Evolutionary conservation across 37 sponge, comb jelly and placozoan species (phyloP).

Genomic region (Beroe forskalii): DNA sequence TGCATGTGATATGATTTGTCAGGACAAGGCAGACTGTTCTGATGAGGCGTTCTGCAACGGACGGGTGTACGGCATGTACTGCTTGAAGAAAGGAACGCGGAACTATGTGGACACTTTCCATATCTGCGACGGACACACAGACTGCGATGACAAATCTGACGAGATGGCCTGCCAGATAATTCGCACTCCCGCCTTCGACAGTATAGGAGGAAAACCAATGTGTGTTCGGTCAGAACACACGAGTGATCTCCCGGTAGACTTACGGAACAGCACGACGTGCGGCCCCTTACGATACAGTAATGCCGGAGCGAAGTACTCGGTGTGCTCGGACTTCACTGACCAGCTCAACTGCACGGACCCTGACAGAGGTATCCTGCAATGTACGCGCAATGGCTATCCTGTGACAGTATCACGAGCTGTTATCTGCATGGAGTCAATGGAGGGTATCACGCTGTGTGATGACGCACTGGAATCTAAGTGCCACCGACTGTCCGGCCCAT

Average conservation of each 20-base stretch:
- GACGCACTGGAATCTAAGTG: slow-evolving; percentile 14
- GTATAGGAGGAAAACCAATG: background rate
- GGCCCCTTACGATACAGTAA: background rate
- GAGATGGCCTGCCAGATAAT: background rate
- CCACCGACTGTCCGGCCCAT: background rate
- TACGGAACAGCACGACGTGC: background rate
- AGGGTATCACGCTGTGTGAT: slow-evolving; percentile 17
- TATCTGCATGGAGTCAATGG: background rate
- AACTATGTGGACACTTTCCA: background rate
- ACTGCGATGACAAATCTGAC: background rate
- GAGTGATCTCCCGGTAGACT: background rate
- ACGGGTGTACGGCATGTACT: slow-evolving; percentile 20
- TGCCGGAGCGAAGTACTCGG: background rate
- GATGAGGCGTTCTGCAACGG: slow-evolving; percentile 41
- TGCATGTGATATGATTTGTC: slow-evolving; percentile 9
- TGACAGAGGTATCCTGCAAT: background rate
- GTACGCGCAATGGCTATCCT: background rate
- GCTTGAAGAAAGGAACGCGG: background rate
- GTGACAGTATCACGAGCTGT: background rate
- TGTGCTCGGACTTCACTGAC: background rate
- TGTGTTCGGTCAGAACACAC: background rate
- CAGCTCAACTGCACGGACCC: slow-evolving; percentile 49
- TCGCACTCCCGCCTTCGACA: background rate
- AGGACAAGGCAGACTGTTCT: background rate
- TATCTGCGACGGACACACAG: background rate